Evolutionary conservation across 2,888 invertebrate genomes (phyloP), one percentile per base, ranked within the genome.

Genomic region (Periphyllus acericola): DNA sequence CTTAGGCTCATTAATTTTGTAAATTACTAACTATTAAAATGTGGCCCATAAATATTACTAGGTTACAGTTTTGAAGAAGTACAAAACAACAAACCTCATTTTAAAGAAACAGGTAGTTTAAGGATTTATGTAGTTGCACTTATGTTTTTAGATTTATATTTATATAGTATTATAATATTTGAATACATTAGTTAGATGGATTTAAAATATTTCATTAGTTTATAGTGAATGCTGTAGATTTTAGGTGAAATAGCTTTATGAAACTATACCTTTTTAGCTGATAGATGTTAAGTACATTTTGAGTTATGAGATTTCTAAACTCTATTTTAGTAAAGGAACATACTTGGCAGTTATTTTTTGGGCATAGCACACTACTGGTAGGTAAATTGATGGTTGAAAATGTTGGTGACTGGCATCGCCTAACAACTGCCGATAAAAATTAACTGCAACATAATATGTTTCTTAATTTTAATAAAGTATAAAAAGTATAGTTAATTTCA

Each of bases 71-170:
- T 85, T 52, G 76, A 84, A 66, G 76, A 84, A 85, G 68, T 85
- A 34, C 84, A 78, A 78, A 68, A 76, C 68, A 76, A 84, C 78
- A 46, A 68, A 52, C 32, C 66, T 19, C 32, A 78, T 68, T 85
- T 68, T 68, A 78, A 85, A 46, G 68, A 78, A 78, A 78, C 68
- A 85, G 84, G 84, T 85, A 85, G 25, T n/a, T 83, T 11, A 72
- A 55, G 34, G 55, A 36, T 55, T 72, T 83, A 75, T 25, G 36
- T 83, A 83, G 29, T 81, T 60, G 29, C 14, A 82, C 34, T 36
- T 29, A 52, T 83, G 60, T 6, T 74, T 60, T 83, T 4, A 29
- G 36, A 32, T 71, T 71, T 71, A 34, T 32, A 14, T 71, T 25
- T 0, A 71, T 17, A 25, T 19, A 34, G 11, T 17, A 11, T 32